Evolutionary conservation across 2,888 invertebrate genomes (phyloP).

Genomic region (Oscheius myriophilus): DNA sequence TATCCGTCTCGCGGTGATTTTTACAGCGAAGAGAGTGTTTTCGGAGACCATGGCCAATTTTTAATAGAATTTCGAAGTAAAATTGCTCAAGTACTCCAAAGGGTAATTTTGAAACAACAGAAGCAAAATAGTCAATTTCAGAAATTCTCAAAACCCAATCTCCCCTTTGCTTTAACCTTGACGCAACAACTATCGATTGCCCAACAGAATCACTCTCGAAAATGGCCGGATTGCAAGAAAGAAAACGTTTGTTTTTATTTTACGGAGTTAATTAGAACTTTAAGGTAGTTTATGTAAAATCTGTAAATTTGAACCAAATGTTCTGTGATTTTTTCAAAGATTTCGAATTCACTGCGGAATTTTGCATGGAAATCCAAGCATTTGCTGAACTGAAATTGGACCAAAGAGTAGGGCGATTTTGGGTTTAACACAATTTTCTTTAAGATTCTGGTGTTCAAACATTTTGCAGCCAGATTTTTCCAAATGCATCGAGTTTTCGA

Average conservation of each 20-base stretch:
- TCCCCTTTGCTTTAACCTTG: too few relatives aligned
- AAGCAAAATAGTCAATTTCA: too few relatives aligned
- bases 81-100: neutral
- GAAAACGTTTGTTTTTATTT: slow-evolving; percentile 10
- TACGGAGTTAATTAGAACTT: too few relatives aligned
- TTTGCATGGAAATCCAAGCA: slow-evolving; percentile 6
- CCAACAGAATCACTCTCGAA: neutral
- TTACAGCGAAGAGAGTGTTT: neutral
- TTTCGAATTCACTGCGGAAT: neutral
- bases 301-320: neutral
- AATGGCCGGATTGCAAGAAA: slow-evolving; percentile 6
- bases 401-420: too few relatives aligned
- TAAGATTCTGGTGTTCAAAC: slow-evolving; percentile 2
- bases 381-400: slow-evolving; percentile 1
- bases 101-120: neutral
- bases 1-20: neutral
- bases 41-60: neutral
- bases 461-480: slow-evolving; percentile 5
- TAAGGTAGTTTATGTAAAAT: neutral
- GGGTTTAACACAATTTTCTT: too few relatives aligned
- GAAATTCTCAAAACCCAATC: too few relatives aligned
- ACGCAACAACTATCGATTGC: neutral
- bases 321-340: slow-evolving; percentile 1
- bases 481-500: neutral
- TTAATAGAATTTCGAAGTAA: neutral